Conservation (phyloP, 2,888 invertebrate species). For the Chouioia cunea region DNA sequence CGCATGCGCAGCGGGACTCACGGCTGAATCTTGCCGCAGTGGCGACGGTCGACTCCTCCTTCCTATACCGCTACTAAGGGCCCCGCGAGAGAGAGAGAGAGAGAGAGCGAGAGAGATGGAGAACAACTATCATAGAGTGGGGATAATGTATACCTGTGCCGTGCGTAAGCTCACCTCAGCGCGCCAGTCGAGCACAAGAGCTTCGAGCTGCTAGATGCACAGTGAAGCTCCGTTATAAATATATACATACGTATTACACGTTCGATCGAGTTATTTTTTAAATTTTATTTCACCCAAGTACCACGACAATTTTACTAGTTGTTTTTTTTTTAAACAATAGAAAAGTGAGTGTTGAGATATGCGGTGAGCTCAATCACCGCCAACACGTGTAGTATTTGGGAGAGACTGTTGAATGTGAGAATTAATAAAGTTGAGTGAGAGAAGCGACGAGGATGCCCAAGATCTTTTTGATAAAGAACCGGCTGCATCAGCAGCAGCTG, state of each 20-base stretch:
- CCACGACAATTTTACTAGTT: too few relatives aligned
- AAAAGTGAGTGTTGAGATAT: slow-evolving; percentile 6
- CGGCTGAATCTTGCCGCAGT: slow-evolving; percentile 7
- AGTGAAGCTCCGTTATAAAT: too few relatives aligned
- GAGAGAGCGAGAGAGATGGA: slow-evolving; percentile 25
- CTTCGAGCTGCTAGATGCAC: slow-evolving; percentile 36
- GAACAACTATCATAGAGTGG: slow-evolving; percentile 25
- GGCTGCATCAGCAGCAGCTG: slow-evolving; percentile 91
- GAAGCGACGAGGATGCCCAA: slow-evolving; percentile 81
- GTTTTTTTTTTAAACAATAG: not conserved
- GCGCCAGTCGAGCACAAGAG: slow-evolving; percentile 47
- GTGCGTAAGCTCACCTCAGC: slow-evolving; percentile 35
- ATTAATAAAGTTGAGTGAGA: too few relatives aligned
- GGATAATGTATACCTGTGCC: slow-evolving; percentile 25
- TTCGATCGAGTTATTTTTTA: too few relatives aligned
- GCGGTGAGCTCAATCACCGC: slow-evolving; percentile 29
- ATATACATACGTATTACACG: too few relatives aligned
- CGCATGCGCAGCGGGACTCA: slow-evolving; percentile 14
- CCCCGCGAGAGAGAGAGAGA: slow-evolving; percentile 23
- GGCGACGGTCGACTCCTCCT: slow-evolving; percentile 27
- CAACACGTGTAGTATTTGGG: not conserved
- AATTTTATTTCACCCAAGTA: too few relatives aligned
- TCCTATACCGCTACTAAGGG: slow-evolving; percentile 18
- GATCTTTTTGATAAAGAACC: slow-evolving; percentile 91
- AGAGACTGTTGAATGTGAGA: too few relatives aligned